Base-by-base conservation (phyloP, 2,113 vertebrate species). In the Scalopus aquaticus region DNA sequence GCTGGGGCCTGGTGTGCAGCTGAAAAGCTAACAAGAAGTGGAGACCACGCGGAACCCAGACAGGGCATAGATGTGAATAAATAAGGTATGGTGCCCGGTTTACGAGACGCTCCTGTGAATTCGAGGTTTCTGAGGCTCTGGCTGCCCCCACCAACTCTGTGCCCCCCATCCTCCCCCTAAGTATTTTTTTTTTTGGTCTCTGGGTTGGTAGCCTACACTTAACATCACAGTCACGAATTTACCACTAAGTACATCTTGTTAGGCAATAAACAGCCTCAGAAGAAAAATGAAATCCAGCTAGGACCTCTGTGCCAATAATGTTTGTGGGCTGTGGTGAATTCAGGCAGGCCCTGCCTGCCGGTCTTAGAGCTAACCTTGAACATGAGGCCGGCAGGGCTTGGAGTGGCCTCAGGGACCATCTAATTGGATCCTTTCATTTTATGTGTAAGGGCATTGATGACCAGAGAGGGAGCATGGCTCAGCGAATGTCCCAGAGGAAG, bases 1-100 rank as follows among this genome's bases (percentile, higher is more conserved):
- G 94, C 97, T 98, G 97, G 93, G 92, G 54, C 91, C 95, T 97
- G 94, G 96, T 89, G 95, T 96, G 94, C 93, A 97, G 95, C 97
- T 97, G 97, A 97, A 97, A 97, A 98, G 96, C 98, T 97, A 98
- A 97, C 95, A 97, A 97, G 97, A 92, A 96, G 93, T 20, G 11
- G 95, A 98, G 97, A 97, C 84, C 97, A 96, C 95, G 86, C 16
- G 5, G 95, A 93, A 93, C 94, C 90, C 95, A 2, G 0, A 91
- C 89, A 97, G 87, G 6, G n/a, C 8, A 6, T 24, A 69, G 81
- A 96, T 95, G 79, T 93, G 95, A 97, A 95, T 93, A 96, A 97
- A 97, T 69, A 95, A 97, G 92, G 84, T 96, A 97, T 10, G 42
- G 1, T 28, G 82, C 0, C 1, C 24, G n/a, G 78, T 74, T 97